Base-by-base conservation (phyloP, 2,797 vertebrate genomes). In the Masticophis lateralis region DNA sequence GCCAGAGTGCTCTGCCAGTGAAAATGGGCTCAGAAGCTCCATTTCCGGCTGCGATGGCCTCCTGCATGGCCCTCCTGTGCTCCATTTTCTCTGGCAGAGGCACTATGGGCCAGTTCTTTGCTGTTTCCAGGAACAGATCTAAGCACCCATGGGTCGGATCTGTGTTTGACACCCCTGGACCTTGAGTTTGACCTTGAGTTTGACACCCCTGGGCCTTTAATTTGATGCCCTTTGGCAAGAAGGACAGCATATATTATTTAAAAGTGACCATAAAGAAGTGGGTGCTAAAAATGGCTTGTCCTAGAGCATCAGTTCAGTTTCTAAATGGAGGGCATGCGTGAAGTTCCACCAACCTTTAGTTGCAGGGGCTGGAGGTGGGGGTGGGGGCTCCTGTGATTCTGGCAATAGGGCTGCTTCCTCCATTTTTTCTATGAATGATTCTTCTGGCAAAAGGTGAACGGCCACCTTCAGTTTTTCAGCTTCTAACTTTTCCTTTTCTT, bases 401-500 rank as follows among this genome's bases (percentile, higher is more conserved):
- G 4, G 61, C 43, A 91, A 43, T 5, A 90, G 16, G 55, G 32
- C 55, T 1, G 1, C 10, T 92, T 96, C 96, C 37, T 96, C 96
- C 63, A 96, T 90, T 86, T 96, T 96, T 32, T 97, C 96, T 90
- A 93, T 11, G 51, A 59, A 16, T 22, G 43, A 25, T 61, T 89
- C 14, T 5, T 53, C 59, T 27, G 90, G 28, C 37, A 96, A 94
- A 20, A 88, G 1, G 0, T 5, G 25, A 12, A 83, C 25, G 10
- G 43, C 27, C 12, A 90, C 95, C 89, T 95, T 91, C 63, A 95
- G 96, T 87, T 92, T 94, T 86, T 95, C 91, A n/a, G 90, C 47
- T 93, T 97, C 96, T 63, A 91, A 96, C 94, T 95, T 96, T 95
- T 97, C 95, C 88, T 95, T 90, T 94, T 95, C 93, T 94, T 94